Base-by-base conservation (phyloP, 2,113 vertebrate genomes). In the Phyllopteryx taeniolatus region DNA sequence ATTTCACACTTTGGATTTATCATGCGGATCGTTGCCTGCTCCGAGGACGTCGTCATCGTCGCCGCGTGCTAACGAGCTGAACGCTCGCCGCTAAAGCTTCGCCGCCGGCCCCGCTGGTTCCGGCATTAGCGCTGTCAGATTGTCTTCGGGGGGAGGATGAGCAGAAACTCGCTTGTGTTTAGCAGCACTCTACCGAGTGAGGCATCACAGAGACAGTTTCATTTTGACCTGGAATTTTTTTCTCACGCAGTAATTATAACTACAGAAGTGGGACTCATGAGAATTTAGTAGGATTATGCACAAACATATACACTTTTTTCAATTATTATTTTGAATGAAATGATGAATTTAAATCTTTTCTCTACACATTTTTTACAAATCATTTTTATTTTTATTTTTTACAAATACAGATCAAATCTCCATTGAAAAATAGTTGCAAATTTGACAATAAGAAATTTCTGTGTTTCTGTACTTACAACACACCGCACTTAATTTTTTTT, bases 61-160 rank as follows among this genome's bases (percentile, higher is more conserved):
- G 83, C 71, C 67, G 70, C 47, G 72, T 83, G 86, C 86, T 91
- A 88, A 89, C 88, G 87, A 90, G 27, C 27, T 27, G 27, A 27
- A 27, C 46, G 89, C 85, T 80, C 81, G 88, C 88, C 85, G 76
- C 81, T 77, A 75, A 83, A 80, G 85, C 69, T 87, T 80, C 60
- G 85, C 79, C 79, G 61, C 70, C 63, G 74, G 82, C 78, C 75
- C 71, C 67, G 12, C 54, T 76, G 85, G 88, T 87, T 91, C 88
- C 83, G 81, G 82, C 78, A 85, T 90, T 83, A 90, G 84, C 85
- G 67, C 86, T 88, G 89, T 89, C 88, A 87, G 89, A 89, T 89
- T 80, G 27, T 27, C 27, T 27, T 27, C 27, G 56, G 11, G 56
- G 10, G 22, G 27, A n/a, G n/a, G 10, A 1, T 31, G 11, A 59